phyloP scores from a whole-genome alignment of 2,888 invertebrate species.

The Macroteleia sp. region DNA sequence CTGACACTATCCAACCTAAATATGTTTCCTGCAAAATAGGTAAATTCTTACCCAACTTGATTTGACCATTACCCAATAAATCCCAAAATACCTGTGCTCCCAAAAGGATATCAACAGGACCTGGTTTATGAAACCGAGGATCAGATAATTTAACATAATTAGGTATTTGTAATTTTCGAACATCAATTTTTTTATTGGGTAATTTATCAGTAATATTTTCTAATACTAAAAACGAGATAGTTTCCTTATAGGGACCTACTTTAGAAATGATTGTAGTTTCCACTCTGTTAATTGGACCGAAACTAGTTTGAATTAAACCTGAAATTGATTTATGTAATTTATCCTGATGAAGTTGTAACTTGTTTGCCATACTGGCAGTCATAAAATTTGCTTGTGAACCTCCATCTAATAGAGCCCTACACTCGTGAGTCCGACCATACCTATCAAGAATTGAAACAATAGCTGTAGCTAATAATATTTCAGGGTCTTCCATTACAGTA shows the following conservation, averaged over 20 bases:
- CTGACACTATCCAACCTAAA: background rate
- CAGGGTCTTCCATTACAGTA: background rate
- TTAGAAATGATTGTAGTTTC: background rate
- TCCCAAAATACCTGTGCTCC: background rate
- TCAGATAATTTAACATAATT: conserved; percentile 1
- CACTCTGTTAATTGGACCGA: background rate
- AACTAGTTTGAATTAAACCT: background rate
- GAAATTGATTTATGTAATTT: background rate
- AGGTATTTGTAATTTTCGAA: background rate
- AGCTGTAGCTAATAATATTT: conserved; percentile 7
- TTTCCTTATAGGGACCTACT: background rate
- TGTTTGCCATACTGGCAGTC: background rate
- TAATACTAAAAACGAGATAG: background rate
- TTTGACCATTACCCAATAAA: background rate
- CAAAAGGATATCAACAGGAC: background rate
- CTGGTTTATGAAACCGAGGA: background rate
- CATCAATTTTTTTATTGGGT: background rate
- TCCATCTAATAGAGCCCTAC: background rate
- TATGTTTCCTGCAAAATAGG: background rate
- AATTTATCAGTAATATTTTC: background rate
- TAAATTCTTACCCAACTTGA: background rate
- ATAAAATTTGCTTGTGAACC: background rate
- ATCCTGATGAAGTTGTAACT: background rate
- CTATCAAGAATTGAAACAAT: background rate
- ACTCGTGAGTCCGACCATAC: background rate